Evolutionary conservation across 2,797 vertebrate genomes (phyloP), one percentile per base, ranked within the genome.

Genomic region (Cephalopachus bancanus): DNA sequence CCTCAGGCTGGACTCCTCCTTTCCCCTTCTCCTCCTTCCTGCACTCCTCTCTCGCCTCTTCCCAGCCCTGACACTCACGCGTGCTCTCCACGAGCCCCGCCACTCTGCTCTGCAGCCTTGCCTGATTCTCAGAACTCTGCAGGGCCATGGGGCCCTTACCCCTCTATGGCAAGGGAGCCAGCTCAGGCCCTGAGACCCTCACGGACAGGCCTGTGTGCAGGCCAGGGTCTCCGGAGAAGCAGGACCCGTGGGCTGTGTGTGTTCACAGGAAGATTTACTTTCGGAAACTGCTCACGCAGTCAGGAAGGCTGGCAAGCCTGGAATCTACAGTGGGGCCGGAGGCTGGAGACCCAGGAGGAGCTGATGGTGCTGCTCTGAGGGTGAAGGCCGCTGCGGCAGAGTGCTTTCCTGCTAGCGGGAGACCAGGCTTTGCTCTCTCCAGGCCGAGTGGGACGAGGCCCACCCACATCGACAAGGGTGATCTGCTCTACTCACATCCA

Each of bases 291-390:
- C 79, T 44, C 33, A 16, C 62, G 8, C 33, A 62, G 15, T 10
- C 62, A 62, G 5, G 24, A 15, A 44, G 57, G 14, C 79, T 62
- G 79, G 33, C 22, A 60, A 59, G 57, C 26, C 79, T 33, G 44
- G 26, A 62, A 11, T 26, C 8, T 81, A 15, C 57, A 44, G 33
- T 15, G 79, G 15, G 8, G 33, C 59, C 37, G 15, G 2, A 81
- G 33, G 57, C 78, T 60, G 12, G 14, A 26, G 57, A 59, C 14
- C 12, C 9, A 28, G 79, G 24, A 33, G 26, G 57, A 37, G 78
- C 12, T 0, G 4, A 37, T 0, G 22, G 15, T 16, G 12, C 2
- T 1, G 22, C n/a, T 24, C 1, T 37, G n/a, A 76, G 20, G n/a
- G n/a, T 2, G 20, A 33, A 19, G 11, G 20, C 0, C 14, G 14